Percentiles rank a stretch among this genome's conserved stretches.
These are phyloP conservation scores for Gallinago nigripennis DNA, from an alignment of 2,797 vertebrate genomes.

Conservation along the genomic window DNA sequence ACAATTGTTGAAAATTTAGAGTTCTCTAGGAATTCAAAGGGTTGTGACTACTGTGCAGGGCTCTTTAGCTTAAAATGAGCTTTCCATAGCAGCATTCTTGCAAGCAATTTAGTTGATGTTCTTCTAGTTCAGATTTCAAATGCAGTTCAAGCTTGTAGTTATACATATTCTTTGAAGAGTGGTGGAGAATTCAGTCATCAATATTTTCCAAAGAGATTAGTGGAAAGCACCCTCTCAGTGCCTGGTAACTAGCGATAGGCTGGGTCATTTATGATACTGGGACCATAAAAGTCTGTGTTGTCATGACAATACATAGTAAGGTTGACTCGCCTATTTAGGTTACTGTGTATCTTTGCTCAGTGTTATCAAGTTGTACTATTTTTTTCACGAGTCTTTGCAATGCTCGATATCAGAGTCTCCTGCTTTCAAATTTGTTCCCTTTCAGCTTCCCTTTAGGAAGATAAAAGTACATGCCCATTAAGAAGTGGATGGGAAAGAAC, in stretches of 20 bases:
- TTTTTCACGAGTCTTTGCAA: background rate
- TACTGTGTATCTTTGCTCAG: background rate
- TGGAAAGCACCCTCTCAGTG: background rate
- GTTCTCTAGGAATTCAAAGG: background rate
- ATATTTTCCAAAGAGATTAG: background rate
- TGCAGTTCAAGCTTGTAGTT: background rate
- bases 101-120: background rate
- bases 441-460: background rate
- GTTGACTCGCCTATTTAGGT: background rate
- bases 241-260: background rate
- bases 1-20: background rate
- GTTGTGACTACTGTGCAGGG: fast-evolving
- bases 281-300: background rate
- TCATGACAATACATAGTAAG: background rate
- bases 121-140: background rate
- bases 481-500: background rate
- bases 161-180: background rate
- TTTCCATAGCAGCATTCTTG: background rate
- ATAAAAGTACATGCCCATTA: background rate
- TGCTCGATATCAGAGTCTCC: background rate
- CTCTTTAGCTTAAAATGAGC: background rate
- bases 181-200: background rate
- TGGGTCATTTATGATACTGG: background rate
- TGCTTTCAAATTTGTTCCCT: background rate
- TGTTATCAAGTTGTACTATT: background rate